Base-by-base conservation (phyloP, 2,113 vertebrate species). In the Varanus komodoensis region DNA sequence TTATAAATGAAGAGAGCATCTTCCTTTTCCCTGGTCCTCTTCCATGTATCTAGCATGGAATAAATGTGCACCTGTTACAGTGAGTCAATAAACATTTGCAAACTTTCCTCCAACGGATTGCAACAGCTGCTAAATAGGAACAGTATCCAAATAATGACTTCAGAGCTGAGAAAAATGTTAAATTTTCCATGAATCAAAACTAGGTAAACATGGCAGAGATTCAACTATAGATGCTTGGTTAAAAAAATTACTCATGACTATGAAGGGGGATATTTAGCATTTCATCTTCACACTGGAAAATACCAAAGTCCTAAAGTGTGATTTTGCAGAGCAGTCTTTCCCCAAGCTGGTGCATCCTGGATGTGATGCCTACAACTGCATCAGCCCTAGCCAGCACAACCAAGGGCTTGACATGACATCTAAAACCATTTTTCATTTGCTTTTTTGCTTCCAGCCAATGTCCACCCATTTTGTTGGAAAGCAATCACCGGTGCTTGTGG, bases 1-100 rank as follows among this genome's bases (percentile, higher is more conserved):
- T 95, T 93, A 81, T 52, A 94, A 78, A 94, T 94, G 92, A 89
- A 87, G 92, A 93, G 78, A 44, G 69, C 44, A 4, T 91, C 94
- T 92, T 93, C 90, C 87, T 84, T 82, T 8, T n/a, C 25, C 25
- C 8, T 50, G 9, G 19, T 54, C 29, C 29, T 67, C 34, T 73
- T 11, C 14, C 48, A 95, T 95, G 89, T 91, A n/a, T 81, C 67
- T n/a, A 86, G 50, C 27, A 25, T 81, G 34, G 15, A 69, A 69
- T 52, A 6, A 81, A 78, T 82, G 34, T 3, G 3, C n/a, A 90
- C 87, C 93, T 95, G 94, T 93, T 93, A 91, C 87, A 77, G 54
- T 25, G 91, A 93, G 86, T 94, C 78, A 91, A 89, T 91, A 93
- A 79, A 89, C 86, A 95, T 84, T 77, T 87, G 88, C 50, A 89